These are phyloP conservation scores for Neofelis nebulosa DNA, from an alignment of 2,113 vertebrate species.

Conservation along the genomic window DNA sequence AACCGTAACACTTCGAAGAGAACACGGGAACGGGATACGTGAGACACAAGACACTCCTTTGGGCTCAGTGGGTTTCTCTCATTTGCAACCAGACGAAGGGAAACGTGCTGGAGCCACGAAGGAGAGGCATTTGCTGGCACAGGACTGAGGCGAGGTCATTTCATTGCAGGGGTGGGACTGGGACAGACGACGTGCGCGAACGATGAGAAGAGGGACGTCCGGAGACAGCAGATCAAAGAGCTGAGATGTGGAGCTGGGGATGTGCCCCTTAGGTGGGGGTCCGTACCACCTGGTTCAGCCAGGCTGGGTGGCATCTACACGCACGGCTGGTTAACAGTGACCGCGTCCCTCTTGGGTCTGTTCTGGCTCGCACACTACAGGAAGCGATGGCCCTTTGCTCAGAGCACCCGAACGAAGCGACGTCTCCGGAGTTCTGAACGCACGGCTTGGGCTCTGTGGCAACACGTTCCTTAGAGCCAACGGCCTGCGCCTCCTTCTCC, in stretches of 20 bases:
- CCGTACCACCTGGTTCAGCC: accelerated
- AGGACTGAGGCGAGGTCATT: no score
- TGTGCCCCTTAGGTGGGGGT: accelerated
- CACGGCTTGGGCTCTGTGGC: accelerated
- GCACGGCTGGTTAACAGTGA: accelerated
- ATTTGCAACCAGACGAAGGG: background rate
- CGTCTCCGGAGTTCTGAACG: background rate
- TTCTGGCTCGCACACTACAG: no score
- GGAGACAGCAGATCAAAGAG: accelerated
- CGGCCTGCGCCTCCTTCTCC: accelerated
- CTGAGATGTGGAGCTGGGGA: accelerated
- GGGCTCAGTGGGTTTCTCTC: background rate
- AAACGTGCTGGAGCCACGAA: background rate
- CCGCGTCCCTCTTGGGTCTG: accelerated
- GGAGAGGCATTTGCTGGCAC: background rate
- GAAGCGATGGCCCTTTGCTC: background rate
- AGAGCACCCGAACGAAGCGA: no score
- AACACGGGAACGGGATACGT: background rate
- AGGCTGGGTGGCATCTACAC: accelerated
- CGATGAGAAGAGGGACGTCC: accelerated
- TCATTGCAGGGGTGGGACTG: accelerated
- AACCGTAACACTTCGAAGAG: background rate
- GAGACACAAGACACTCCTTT: background rate
- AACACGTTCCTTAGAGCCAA: accelerated
- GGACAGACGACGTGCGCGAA: accelerated